phyloP scores from a whole-genome alignment of 2,113 vertebrate species.

The Cololabis saira region DNA sequence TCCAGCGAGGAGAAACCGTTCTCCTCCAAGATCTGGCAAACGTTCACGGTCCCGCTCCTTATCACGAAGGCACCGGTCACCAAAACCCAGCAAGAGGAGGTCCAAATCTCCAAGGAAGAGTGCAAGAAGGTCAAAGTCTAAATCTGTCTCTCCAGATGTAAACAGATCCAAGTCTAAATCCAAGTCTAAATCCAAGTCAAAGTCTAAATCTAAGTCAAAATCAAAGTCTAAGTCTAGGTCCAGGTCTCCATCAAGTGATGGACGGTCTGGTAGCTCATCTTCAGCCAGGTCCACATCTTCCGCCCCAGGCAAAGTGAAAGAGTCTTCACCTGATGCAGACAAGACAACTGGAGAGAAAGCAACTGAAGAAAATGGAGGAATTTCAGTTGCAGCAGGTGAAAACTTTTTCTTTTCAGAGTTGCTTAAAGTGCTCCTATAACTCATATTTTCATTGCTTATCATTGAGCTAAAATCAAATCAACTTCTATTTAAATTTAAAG shows the following conservation, averaged over 20 bases:
- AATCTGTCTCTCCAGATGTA: conserved; percentile 56
- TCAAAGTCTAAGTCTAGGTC: conserved; percentile 68
- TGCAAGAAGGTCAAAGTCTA: conserved; percentile 73
- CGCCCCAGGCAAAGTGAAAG: conserved; percentile 63
- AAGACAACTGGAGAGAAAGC: conserved; percentile 20
- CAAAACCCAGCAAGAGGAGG: conserved; percentile 52
- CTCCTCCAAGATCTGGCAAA: conserved; percentile 56
- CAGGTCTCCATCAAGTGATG: conserved; percentile 71
- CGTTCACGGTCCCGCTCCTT: conserved; percentile 71
- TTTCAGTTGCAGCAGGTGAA: conserved; percentile 40
- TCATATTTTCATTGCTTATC: no score
- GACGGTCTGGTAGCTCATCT: conserved; percentile 66
- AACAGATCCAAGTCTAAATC: conserved; percentile 68
- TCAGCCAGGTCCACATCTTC: conserved; percentile 63
- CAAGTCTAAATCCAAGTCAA: conserved; percentile 78
- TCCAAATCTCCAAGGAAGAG: conserved; percentile 73
- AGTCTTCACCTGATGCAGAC: background rate
- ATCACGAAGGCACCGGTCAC: conserved; percentile 57
- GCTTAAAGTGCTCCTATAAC: no score
- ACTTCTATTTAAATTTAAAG: no score
- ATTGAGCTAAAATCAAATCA: no score
- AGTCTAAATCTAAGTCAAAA: conserved; percentile 80
- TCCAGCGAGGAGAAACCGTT: conserved; percentile 69
- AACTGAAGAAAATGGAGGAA: conserved; percentile 36
- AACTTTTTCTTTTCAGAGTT: background rate